These are phyloP conservation scores for Hydrophis major DNA, from an alignment of 2,797 vertebrate genomes.

Conservation along the genomic window DNA sequence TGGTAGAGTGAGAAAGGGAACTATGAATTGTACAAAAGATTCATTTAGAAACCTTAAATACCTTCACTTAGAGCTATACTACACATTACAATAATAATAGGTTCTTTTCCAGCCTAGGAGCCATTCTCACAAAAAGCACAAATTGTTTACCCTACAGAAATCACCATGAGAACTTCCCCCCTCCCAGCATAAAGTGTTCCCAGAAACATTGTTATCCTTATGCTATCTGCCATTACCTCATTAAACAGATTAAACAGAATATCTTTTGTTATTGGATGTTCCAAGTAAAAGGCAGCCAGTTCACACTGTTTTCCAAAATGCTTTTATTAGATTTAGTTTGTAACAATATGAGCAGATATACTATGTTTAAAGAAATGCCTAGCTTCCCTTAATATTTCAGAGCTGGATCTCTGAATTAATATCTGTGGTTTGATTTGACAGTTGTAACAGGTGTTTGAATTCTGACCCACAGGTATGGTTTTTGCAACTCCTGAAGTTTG, in stretches of 20 bases:
- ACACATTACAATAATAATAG: background rate
- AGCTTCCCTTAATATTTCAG: background rate
- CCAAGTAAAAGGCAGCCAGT: background rate
- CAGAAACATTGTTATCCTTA: background rate
- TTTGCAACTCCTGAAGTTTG: rapidly evolving
- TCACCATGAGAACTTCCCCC: background rate
- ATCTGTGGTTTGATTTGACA: background rate
- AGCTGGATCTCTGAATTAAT: background rate
- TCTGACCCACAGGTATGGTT: rapidly evolving
- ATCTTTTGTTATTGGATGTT: background rate
- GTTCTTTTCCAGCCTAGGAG: background rate
- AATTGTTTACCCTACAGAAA: too few species aligned
- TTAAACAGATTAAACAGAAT: background rate
- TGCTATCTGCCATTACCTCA: rapidly evolving
- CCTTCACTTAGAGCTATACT: background rate
- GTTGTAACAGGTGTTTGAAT: background rate
- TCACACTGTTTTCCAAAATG: background rate
- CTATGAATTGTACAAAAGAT: background rate
- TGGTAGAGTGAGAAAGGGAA: background rate
- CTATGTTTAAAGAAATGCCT: background rate
- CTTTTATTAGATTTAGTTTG: background rate
- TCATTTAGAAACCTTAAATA: background rate
- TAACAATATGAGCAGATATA: background rate
- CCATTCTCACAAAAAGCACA: background rate
- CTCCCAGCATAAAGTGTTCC: background rate